These are phyloP conservation scores for Zelleria hepariella DNA, from an alignment of 2,888 invertebrate genomes.

Conservation along the genomic window DNA sequence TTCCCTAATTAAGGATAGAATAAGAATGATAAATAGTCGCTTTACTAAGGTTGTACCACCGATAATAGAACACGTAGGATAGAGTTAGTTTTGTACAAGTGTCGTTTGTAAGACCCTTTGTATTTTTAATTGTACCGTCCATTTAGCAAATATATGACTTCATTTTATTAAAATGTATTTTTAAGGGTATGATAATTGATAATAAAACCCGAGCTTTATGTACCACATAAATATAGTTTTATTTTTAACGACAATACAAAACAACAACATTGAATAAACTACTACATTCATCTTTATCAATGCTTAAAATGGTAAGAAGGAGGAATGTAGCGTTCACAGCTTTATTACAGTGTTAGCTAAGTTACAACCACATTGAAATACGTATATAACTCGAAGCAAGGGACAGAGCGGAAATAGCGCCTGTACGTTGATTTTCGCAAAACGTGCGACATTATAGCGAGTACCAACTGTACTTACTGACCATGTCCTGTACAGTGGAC, in stretches of 20 bases:
- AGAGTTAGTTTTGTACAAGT: not conserved
- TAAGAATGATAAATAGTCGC: not conserved
- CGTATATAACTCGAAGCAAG: not conserved
- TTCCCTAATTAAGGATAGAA: no score
- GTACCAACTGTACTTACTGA: no score
- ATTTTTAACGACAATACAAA: slow-evolving; percentile 14
- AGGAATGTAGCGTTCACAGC: not conserved
- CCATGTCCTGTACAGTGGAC: no score
- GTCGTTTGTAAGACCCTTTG: not conserved
- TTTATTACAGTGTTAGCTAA: not conserved
- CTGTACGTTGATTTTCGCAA: no score
- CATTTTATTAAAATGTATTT: not conserved
- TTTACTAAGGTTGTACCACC: not conserved
- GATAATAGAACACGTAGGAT: not conserved
- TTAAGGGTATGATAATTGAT: no score
- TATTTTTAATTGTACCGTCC: not conserved
- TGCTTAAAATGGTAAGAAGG: not conserved
- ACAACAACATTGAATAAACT: slow-evolving; percentile 9
- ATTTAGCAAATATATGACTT: not conserved
- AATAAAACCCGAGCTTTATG: slow-evolving; percentile 7
- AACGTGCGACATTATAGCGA: no score
- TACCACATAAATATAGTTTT: slow-evolving; percentile 23
- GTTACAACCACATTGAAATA: not conserved
- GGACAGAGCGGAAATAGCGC: not conserved
- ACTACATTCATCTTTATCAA: not conserved